phyloP scores from a whole-genome alignment of 2,113 vertebrate genomes.

The Phaethornis superciliosus region DNA sequence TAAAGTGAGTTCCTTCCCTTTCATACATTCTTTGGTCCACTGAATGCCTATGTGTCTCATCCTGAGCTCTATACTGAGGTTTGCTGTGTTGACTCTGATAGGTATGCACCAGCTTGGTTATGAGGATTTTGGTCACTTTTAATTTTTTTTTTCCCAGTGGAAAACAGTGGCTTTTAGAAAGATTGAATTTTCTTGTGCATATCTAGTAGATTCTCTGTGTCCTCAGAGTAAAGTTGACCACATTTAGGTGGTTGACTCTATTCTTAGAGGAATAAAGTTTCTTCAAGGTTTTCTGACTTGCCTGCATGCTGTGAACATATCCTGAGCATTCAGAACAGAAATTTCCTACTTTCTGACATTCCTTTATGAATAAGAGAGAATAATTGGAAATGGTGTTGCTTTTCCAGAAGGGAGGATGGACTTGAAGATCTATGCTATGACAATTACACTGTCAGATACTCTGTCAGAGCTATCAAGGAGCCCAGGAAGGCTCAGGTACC shows the following conservation, averaged over 20 bases:
- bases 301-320: neutral
- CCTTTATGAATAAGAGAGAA: neutral
- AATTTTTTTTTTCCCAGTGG: neutral
- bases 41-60: neutral
- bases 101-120: neutral
- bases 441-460: neutral
- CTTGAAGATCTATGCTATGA: neutral
- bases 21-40: neutral
- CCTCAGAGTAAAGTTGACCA: neutral
- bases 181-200: neutral
- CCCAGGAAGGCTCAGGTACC: neutral
- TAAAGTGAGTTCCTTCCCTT: neutral
- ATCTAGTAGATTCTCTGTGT: neutral
- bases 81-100: neutral
- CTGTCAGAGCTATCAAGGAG: neutral
- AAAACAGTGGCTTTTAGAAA: neutral
- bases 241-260: neutral
- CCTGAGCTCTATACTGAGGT: neutral
- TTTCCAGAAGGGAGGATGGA: neutral
- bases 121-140: neutral
- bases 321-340: neutral
- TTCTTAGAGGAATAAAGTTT: neutral
- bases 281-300: neutral
- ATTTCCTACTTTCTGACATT: neutral
- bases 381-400: constrained; percentile 19